Conservation (phyloP, 1,140 invertebrate genomes). For the Ectropis grisescens region DNA sequence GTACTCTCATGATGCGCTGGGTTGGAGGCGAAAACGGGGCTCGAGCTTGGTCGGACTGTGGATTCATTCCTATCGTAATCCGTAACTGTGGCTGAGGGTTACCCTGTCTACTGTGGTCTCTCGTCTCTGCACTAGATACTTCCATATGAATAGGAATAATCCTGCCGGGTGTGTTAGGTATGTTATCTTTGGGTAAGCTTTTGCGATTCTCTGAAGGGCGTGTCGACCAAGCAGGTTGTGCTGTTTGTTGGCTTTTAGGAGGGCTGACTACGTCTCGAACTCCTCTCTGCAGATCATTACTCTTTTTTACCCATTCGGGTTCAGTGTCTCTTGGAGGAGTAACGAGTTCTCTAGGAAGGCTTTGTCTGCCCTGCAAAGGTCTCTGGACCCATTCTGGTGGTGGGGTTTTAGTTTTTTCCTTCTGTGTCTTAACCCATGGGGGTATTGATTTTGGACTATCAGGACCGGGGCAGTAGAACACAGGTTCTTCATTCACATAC, state of each 20-base stretch:
- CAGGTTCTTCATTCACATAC: slow-evolving; percentile 51
- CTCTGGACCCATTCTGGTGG: slow-evolving; percentile 62
- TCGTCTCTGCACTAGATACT: slow-evolving; percentile 45
- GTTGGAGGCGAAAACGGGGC: slow-evolving; percentile 50
- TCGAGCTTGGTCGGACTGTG: slow-evolving; percentile 24
- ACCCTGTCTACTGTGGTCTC: slow-evolving; percentile 33
- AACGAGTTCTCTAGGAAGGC: slow-evolving; percentile 35
- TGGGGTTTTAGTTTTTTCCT: slow-evolving; percentile 61
- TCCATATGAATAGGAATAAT: slow-evolving; percentile 68
- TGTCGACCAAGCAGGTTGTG: slow-evolving; percentile 57
- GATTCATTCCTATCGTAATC: slow-evolving; percentile 61
- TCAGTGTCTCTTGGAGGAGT: slow-evolving; percentile 55
- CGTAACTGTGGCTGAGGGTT: slow-evolving; percentile 54
- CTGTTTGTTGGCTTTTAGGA: slow-evolving; percentile 52
- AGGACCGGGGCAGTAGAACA: slow-evolving; percentile 51
- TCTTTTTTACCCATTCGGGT: slow-evolving; percentile 57
- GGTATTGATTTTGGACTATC: slow-evolving; percentile 59
- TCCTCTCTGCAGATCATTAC: slow-evolving; percentile 49
- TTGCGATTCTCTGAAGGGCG: slow-evolving; percentile 58
- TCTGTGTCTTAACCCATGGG: slow-evolving; percentile 61
- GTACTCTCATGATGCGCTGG: slow-evolving; percentile 61
- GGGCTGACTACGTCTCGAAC: slow-evolving; percentile 46
- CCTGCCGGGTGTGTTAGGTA: slow-evolving; percentile 27
- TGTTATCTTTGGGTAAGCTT: slow-evolving; percentile 49
- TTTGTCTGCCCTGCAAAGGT: slow-evolving; percentile 49